These are phyloP conservation scores for Cynocephalus volans DNA, from an alignment of 2,113 vertebrate species.

Conservation along the genomic window DNA sequence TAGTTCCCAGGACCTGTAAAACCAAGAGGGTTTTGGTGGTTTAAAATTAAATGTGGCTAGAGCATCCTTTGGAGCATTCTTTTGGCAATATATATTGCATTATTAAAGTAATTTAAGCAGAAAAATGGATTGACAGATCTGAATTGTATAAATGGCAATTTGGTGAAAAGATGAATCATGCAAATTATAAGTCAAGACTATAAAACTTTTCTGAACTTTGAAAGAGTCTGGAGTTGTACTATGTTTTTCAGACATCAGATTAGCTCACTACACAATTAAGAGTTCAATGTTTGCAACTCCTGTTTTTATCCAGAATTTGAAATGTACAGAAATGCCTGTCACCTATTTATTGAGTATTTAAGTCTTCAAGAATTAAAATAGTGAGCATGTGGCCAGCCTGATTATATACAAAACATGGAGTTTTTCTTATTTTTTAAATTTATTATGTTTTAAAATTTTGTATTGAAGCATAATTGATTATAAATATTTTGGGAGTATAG, in stretches of 20 bases:
- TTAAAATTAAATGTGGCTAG: background rate
- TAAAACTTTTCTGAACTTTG: slow-evolving; percentile 33
- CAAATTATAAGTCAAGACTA: background rate
- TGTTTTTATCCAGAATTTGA: slow-evolving; percentile 26
- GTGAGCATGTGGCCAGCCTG: background rate
- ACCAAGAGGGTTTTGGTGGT: background rate
- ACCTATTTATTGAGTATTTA: slow-evolving; percentile 57
- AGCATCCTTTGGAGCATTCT: background rate
- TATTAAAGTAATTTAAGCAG: slow-evolving; percentile 20
- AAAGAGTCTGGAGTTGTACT: background rate
- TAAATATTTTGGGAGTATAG: too few species aligned
- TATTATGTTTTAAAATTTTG: too few species aligned
- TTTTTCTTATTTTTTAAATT: background rate
- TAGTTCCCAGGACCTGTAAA: background rate
- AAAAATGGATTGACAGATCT: background rate
- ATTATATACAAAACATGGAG: background rate
- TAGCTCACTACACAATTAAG: background rate
- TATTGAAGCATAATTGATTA: too few species aligned
- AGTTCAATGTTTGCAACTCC: background rate
- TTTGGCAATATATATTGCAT: background rate
- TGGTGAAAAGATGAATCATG: slow-evolving; percentile 3
- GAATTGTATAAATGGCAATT: background rate
- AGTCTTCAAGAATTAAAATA: slow-evolving; percentile 27
- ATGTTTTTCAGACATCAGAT: background rate
- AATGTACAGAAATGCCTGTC: slow-evolving; percentile 1